Percentiles rank a stretch among this genome's conserved stretches.
Evolutionary conservation across 1,140 invertebrate species (phyloP).

Genomic region (Rhyacophila brunnea): DNA sequence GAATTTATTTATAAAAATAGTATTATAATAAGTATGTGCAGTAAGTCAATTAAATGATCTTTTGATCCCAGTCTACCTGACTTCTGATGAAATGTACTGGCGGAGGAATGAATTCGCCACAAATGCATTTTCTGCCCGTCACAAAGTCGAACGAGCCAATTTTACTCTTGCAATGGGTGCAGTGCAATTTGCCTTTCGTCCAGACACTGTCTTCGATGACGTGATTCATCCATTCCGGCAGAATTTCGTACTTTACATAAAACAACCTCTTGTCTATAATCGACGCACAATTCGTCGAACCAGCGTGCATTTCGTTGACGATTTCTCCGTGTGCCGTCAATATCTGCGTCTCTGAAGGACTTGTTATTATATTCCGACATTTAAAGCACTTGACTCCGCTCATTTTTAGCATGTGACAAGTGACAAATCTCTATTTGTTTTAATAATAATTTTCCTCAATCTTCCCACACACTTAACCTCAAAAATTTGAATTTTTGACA

Average conservation of each 20-base stretch:
- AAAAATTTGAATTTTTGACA: no score
- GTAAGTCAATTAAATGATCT: no score
- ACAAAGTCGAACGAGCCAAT: conserved; percentile 65
- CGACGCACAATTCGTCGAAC: conserved; percentile 31
- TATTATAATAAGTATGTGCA: no score
- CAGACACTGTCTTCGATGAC: conserved; percentile 52
- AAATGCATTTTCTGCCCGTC: conserved; percentile 58
- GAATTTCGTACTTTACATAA: conserved; percentile 46
- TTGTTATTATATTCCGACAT: conserved; percentile 44
- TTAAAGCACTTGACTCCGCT: conserved; percentile 36
- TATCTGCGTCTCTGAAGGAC: conserved; percentile 37
- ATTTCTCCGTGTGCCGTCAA: conserved; percentile 31
- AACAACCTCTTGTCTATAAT: conserved; percentile 40
- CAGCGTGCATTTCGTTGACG: conserved; percentile 30
- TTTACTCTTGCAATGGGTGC: conserved; percentile 57
- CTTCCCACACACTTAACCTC: no score
- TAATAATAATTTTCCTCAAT: no score
- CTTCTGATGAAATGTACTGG: conserved; percentile 56
- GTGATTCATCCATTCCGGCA: conserved; percentile 49
- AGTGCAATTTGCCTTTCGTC: conserved; percentile 63
- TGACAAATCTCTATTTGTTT: no score
- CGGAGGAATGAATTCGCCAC: conserved; percentile 53
- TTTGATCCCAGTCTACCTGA: conserved; percentile 51
- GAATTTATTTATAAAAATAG: no score
- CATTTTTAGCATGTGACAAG: no score